These are phyloP conservation scores for Phoebastria nigripes DNA, from an alignment of 2,797 vertebrate genomes.

Conservation along the genomic window DNA sequence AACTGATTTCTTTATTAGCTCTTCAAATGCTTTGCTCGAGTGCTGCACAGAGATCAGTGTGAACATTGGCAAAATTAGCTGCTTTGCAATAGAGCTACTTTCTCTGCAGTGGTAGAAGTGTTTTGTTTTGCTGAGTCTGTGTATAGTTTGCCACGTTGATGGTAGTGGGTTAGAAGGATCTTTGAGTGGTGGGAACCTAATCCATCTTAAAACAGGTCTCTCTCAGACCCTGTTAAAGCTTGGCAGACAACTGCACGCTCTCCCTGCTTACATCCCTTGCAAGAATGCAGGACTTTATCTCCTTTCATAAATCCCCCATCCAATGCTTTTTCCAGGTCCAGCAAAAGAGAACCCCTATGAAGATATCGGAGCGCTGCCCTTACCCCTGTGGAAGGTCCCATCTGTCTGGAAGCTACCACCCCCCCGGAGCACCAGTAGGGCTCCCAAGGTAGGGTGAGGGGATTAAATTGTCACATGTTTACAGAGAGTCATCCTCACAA, in stretches of 20 bases:
- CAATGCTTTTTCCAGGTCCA: slow-evolving; percentile 72
- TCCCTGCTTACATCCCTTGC: not conserved
- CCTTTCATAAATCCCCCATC: not conserved
- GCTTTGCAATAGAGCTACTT: not conserved
- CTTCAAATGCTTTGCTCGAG: not conserved
- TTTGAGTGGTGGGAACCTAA: not conserved
- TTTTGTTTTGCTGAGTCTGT: not conserved
- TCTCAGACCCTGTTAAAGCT: not conserved
- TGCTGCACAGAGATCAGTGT: not conserved
- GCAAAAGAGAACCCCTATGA: slow-evolving; percentile 87
- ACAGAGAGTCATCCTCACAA: not conserved
- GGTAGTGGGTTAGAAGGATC: not conserved
- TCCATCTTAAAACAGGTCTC: not conserved
- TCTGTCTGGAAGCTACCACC: slow-evolving; percentile 78
- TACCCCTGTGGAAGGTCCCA: slow-evolving; percentile 81
- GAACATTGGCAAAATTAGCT: not conserved
- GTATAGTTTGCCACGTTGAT: not conserved
- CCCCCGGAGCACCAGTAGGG: slow-evolving; percentile 54
- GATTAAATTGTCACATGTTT: not conserved
- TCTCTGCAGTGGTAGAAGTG: not conserved
- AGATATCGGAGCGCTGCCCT: slow-evolving; percentile 82
- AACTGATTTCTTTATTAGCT: not conserved
- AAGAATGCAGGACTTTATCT: not conserved
- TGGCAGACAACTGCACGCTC: not conserved
- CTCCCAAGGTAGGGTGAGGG: slow-evolving; percentile 77